phyloP scores from a whole-genome alignment of 2,113 vertebrate genomes.

The Pachycephala philippinensis region DNA sequence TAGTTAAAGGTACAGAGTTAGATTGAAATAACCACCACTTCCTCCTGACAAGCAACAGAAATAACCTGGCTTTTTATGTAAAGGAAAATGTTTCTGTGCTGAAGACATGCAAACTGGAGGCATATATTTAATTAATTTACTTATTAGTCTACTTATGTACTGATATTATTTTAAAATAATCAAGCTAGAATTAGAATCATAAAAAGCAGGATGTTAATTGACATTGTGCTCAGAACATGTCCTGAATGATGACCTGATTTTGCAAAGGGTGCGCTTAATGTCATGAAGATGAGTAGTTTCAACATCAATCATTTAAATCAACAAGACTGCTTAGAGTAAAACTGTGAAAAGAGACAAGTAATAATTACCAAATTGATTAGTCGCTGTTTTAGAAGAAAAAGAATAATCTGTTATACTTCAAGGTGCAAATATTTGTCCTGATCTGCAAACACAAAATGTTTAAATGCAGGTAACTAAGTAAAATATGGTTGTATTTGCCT shows the following conservation, averaged over 20 bases:
- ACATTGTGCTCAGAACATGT: neutral
- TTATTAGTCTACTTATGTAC: neutral
- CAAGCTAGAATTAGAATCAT: neutral
- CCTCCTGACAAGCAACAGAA: neutral
- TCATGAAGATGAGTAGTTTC: neutral
- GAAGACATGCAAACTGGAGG: neutral
- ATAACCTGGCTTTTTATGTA: neutral
- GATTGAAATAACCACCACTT: constrained; percentile 34
- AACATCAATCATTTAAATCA: neutral
- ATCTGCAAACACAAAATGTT: neutral
- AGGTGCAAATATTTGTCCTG: neutral
- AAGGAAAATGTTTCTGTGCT: neutral
- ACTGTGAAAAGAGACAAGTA: neutral
- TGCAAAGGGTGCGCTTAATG: neutral
- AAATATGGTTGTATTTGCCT: neutral
- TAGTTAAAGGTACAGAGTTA: neutral
- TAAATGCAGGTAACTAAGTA: neutral
- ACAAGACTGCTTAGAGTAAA: neutral
- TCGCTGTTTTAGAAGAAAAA: neutral
- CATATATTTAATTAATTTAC: neutral
- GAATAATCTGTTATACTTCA: neutral
- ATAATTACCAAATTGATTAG: neutral
- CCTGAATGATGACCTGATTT: neutral
- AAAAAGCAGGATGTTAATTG: neutral
- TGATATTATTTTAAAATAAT: neutral